These are phyloP conservation scores for Heteromurus nitidus DNA, from an alignment of 2,888 invertebrate genomes.

Conservation along the genomic window DNA sequence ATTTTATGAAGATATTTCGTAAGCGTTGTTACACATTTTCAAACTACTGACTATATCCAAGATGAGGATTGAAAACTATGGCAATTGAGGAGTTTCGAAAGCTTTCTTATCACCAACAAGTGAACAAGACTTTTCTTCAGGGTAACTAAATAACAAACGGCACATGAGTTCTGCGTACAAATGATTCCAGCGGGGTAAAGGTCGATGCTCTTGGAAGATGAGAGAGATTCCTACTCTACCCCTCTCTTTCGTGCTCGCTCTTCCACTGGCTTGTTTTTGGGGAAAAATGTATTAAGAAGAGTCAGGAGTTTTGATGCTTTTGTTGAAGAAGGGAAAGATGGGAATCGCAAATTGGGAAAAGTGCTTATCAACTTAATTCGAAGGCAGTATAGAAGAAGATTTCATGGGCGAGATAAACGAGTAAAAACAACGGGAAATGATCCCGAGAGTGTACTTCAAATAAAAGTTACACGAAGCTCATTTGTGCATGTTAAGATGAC, in stretches of 20 bases:
- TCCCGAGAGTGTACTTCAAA: constrained; percentile 74
- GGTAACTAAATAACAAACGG: too few species aligned
- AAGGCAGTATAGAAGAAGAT: constrained; percentile 71
- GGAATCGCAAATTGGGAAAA: constrained; percentile 73
- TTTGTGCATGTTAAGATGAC: constrained; percentile 74
- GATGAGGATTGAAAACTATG: too few species aligned
- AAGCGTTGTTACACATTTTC: too few species aligned
- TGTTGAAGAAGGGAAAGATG: constrained; percentile 69
- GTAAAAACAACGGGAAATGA: constrained; percentile 71
- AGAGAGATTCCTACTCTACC: not conserved
- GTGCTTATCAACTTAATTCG: constrained; percentile 74
- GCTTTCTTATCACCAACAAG: too few species aligned
- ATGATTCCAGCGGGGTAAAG: too few species aligned
- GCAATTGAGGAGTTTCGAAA: too few species aligned
- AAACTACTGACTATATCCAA: too few species aligned
- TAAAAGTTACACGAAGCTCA: constrained; percentile 74
- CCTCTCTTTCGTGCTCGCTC: not conserved
- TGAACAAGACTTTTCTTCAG: too few species aligned
- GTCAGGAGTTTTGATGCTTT: constrained; percentile 5
- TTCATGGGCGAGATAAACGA: constrained; percentile 73
- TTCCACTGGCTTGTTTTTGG: not conserved
- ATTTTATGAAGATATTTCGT: too few species aligned
- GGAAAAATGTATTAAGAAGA: too few species aligned
- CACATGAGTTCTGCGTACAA: too few species aligned
- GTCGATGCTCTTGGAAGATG: not conserved